Conservation (phyloP, 35 echinoderm and acorn worm genomes). For the Amphiura filiformis region DNA sequence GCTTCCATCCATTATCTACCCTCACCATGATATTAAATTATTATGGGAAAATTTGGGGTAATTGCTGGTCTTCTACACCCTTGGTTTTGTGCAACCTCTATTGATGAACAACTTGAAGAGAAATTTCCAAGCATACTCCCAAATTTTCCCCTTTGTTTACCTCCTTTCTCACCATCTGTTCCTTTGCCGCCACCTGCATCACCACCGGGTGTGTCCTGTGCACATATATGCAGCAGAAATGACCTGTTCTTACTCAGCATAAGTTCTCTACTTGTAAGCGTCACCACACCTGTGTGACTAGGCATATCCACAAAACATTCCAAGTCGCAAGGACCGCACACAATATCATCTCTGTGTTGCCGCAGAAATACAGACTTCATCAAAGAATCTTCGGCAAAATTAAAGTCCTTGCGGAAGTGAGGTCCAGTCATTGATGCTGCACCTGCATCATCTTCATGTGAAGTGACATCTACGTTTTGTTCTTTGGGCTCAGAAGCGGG, state of each 20-base stretch:
- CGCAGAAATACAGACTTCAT: constrained; percentile 57
- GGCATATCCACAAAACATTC: constrained; percentile 85
- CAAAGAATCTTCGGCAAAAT: constrained; percentile 25
- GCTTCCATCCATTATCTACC: too few relatives aligned
- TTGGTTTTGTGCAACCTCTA: too few relatives aligned
- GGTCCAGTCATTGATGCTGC: neutral
- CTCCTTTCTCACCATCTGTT: constrained; percentile 19
- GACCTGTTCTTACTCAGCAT: constrained; percentile 73
- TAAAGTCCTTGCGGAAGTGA: neutral
- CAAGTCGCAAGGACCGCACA: constrained; percentile 83
- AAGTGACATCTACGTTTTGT: constrained; percentile 45
- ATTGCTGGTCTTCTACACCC: too few relatives aligned
- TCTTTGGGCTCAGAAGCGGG: constrained; percentile 55
- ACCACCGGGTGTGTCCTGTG: neutral
- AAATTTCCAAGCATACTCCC: too few relatives aligned
- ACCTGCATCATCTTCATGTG: neutral
- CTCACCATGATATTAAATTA: too few relatives aligned
- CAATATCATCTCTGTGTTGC: constrained; percentile 68
- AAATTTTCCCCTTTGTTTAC: too few relatives aligned
- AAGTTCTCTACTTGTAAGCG: constrained; percentile 78
- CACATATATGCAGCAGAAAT: constrained; percentile 86
- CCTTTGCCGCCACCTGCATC: constrained; percentile 5
- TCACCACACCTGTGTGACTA: constrained; percentile 72
- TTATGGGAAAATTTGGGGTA: too few relatives aligned
- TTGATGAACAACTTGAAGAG: too few relatives aligned